Base-by-base conservation (phyloP, 1,140 invertebrate genomes). In the Coenobita brevimanus region DNA sequence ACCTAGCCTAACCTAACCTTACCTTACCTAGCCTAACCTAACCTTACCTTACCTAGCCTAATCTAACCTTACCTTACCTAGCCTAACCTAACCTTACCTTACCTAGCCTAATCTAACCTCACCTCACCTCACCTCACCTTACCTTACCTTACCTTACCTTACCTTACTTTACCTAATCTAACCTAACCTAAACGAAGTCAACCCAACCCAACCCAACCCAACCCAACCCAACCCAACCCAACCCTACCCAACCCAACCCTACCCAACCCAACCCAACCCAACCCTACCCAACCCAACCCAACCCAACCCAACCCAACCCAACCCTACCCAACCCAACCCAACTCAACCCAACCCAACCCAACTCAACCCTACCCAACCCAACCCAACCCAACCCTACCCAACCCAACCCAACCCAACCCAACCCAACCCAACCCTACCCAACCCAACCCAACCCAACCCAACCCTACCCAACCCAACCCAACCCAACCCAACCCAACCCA, bases 11-110 rank as follows among this genome's bases (percentile, higher is more conserved):
- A n/a, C n/a, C n/a, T n/a, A 62, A 67, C 80, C 80, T 30, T 73
- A 82, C 80, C 80, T 30, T 73, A 82, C 80, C 80, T 30, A 30
- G 67, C 60, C 80, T 30, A 57, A 82, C 80, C 80, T 30, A 57
- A 67, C 80, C 80, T 30, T 33, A 82, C 80, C 80, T 30, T 73
- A 82, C 80, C n/a, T 30, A 57, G 67, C 80, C 80, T 30, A 36
- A 75, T 36, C 71, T 21, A 43, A 75, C 71, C 71, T 21, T 30
- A 75, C 30, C 71, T 21, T 30, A 75, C 71, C 71, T 21, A 57
- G 67, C 80, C 80, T 30, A 57, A 82, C 80, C 80, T 30, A 57
- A 71, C 80, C 80, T 30, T 73, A 62, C 80, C 80, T 30, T 73
- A 73, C 80, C 80, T 30, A 33, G 33, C 80, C 80, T 30, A 46